phyloP scores from a whole-genome alignment of 2,113 vertebrate genomes.

The Setophaga kirtlandii region DNA sequence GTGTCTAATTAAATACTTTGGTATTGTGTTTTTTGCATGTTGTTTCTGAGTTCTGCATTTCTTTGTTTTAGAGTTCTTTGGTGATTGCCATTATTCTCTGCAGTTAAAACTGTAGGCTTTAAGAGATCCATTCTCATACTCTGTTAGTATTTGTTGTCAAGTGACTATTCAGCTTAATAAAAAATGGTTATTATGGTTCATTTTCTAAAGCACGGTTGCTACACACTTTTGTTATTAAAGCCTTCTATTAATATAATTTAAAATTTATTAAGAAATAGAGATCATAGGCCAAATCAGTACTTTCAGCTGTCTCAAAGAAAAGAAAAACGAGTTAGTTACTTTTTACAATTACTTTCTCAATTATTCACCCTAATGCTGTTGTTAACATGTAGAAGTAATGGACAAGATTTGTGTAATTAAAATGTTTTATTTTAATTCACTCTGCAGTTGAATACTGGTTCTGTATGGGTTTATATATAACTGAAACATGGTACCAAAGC shows the following conservation, averaged over 20 bases:
- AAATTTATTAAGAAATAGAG: not conserved
- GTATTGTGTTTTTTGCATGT: not conserved
- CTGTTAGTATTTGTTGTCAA: not conserved
- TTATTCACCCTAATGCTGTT: not conserved
- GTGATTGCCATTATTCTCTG: not conserved
- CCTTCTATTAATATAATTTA: not conserved
- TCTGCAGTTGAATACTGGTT: not conserved
- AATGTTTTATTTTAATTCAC: not conserved
- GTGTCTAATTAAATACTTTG: not conserved
- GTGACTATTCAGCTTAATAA: not conserved
- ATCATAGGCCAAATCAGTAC: not conserved
- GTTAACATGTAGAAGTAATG: not conserved
- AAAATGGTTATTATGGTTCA: not conserved
- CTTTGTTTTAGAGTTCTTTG: not conserved
- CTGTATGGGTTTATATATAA: not conserved
- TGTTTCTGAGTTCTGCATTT: not conserved
- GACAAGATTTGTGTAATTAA: not conserved
- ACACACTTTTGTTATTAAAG: not conserved
- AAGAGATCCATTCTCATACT: not conserved
- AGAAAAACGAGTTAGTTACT: not conserved
- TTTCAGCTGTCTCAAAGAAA: not conserved
- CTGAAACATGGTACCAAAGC: not conserved
- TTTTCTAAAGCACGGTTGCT: not conserved
- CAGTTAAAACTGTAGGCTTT: not conserved
- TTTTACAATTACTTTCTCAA: not conserved